Evolutionary conservation across 2,888 invertebrate genomes (phyloP), one percentile per base, ranked within the genome.

Genomic region (Hartigia nigra): DNA sequence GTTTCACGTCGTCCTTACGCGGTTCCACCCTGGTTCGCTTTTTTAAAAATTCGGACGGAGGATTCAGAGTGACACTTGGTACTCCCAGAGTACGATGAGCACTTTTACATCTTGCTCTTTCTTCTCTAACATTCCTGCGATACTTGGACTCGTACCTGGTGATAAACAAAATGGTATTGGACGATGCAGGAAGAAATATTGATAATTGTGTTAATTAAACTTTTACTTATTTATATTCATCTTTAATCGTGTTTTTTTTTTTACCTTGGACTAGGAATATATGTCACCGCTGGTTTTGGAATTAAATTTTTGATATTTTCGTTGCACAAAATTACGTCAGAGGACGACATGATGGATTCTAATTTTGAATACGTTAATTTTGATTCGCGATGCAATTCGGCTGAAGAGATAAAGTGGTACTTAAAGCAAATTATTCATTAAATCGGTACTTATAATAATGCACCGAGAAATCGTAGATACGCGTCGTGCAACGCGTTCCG

Each of bases 81-180:
- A 84, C 80, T 14, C 89, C 89, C 1, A 89, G 78, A 9, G 88
- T 88, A 31, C 84, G 84, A 81, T 89, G 88, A 9, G 84, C 81
- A 39, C 83, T 84, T 79, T 88, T 88, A 12, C 80, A 77, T 9
- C 81, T 80, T 12, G 80, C 79, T 3, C 78, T 76, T 14, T 84
- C 85, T 36, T 35, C 74, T 35, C 76, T 75, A 12, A 86, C 81
- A 74, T 82, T 78, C 1, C 83, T 76, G 0, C 81, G 83, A 78
- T 84, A 84, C 78, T 84, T 86, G 12, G 87, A 87, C 2, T 80
- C 79, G 80, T 88, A 87, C 77, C 87, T 87, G 72, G 23, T 23
- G 55, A 23, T 9, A 9, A 55, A 23, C 55, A 55, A 9, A 55
- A 55, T 55, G 55, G 55, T 2, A 23, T 55, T 23, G 55, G 9